These are phyloP conservation scores for Hydraecia micacea DNA, from an alignment of 2,888 invertebrate species.

Conservation along the genomic window DNA sequence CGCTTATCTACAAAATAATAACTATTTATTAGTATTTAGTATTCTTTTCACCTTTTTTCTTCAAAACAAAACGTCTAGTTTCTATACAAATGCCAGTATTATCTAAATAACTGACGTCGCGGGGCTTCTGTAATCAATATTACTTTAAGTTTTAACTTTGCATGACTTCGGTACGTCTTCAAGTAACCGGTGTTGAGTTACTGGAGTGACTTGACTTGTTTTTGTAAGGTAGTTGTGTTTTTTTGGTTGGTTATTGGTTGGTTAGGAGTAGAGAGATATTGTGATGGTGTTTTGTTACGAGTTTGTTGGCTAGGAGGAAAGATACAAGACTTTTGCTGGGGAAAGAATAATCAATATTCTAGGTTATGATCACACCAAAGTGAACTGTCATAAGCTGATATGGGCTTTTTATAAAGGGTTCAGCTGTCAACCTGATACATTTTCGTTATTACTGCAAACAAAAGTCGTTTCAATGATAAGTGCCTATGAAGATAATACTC, in stretches of 20 bases:
- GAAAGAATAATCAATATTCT: neutral
- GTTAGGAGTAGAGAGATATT: neutral
- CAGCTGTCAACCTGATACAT: neutral
- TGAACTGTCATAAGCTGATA: neutral
- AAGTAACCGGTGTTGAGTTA: conserved; percentile 41
- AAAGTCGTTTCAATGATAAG: neutral
- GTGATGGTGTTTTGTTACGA: conserved; percentile 1
- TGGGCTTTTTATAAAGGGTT: neutral
- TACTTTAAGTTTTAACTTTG: conserved; percentile 43
- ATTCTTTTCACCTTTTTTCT: conserved; percentile 4
- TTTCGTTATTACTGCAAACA: neutral
- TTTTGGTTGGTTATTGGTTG: conserved; percentile 10
- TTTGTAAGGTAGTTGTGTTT: conserved; percentile 4
- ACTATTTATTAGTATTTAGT: neutral
- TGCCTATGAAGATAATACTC: neutral
- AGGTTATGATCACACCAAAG: neutral
- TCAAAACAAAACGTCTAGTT: neutral
- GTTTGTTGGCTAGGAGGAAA: neutral
- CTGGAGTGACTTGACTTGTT: conserved; percentile 23
- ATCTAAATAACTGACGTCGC: conserved; percentile 14
- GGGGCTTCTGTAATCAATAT: conserved; percentile 58
- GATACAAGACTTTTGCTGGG: neutral
- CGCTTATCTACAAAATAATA: neutral
- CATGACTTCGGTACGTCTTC: conserved; percentile 40
- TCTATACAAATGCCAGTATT: conserved; percentile 29